Conservation (phyloP, 2,888 invertebrate genomes). For the Oasisia sp. region DNA sequence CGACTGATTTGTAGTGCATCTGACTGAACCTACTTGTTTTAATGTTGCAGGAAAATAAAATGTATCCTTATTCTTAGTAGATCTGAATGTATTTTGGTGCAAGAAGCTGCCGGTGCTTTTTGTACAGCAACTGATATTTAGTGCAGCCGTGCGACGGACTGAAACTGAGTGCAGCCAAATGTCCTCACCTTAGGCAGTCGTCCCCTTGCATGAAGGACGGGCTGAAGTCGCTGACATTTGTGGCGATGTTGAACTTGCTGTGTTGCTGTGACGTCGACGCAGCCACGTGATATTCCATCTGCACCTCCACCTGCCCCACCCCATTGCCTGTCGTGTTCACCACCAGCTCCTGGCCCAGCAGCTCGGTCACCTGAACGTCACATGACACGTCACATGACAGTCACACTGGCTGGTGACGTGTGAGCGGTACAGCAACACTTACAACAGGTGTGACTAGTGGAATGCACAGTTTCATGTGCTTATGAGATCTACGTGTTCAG, state of each 20-base stretch:
- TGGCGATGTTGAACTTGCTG: neutral
- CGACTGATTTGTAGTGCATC: no score
- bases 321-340: conserved; percentile 7
- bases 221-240: neutral
- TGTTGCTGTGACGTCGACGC: neutral
- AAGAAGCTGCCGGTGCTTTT: no score
- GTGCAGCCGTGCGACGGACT: neutral
- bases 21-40: no score
- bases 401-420: neutral
- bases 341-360: neutral
- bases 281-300: neutral
- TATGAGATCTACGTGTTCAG: no score
- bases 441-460: no score
- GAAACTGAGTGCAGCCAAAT: neutral
- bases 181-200: neutral
- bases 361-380: neutral
- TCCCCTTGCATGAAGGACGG: neutral
- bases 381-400: neutral
- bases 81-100: no score
- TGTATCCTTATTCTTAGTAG: no score
- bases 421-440: no score
- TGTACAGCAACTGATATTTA: no score
- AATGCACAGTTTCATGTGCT: no score
- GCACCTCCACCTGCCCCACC: neutral
- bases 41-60: no score